phyloP scores from a whole-genome alignment of 2,113 vertebrate genomes.

The Plecotus auritus region DNA sequence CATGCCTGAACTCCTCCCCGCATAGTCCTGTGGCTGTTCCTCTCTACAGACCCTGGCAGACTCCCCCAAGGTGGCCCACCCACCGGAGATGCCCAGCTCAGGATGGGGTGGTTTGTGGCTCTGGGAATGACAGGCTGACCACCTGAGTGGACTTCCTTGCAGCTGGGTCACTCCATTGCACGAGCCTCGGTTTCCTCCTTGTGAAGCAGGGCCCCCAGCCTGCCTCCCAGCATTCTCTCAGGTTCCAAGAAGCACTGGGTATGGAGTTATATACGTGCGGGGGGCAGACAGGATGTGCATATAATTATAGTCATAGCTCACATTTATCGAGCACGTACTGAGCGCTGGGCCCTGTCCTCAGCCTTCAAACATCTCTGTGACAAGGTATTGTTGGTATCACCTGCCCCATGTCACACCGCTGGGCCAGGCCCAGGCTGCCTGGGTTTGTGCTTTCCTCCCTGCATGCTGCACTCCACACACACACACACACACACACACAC shows the following conservation, averaged over 20 bases:
- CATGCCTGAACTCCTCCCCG: not conserved
- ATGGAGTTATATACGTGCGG: rapidly evolving
- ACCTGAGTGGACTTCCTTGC: not conserved
- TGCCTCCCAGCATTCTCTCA: not conserved
- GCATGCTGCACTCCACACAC: not conserved
- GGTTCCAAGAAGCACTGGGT: not conserved
- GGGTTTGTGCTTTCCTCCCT: not conserved
- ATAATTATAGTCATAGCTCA: not conserved
- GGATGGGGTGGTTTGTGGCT: not conserved
- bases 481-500: rapidly evolving
- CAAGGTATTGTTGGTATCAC: rapidly evolving
- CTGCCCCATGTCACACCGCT: not conserved
- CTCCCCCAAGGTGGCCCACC: not conserved
- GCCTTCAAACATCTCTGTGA: not conserved
- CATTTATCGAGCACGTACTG: rapidly evolving
- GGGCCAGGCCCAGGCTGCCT: not conserved
- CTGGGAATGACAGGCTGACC: not conserved
- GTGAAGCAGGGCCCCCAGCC: not conserved
- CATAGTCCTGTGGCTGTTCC: not conserved
- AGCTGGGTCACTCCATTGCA: not conserved
- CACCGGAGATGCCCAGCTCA: not conserved
- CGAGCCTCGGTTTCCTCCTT: not conserved
- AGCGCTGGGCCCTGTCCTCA: not conserved
- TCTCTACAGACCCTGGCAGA: not conserved
- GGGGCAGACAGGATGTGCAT: not conserved